Conservation (phyloP, 2,888 invertebrate species). For the Acronicta psi region DNA sequence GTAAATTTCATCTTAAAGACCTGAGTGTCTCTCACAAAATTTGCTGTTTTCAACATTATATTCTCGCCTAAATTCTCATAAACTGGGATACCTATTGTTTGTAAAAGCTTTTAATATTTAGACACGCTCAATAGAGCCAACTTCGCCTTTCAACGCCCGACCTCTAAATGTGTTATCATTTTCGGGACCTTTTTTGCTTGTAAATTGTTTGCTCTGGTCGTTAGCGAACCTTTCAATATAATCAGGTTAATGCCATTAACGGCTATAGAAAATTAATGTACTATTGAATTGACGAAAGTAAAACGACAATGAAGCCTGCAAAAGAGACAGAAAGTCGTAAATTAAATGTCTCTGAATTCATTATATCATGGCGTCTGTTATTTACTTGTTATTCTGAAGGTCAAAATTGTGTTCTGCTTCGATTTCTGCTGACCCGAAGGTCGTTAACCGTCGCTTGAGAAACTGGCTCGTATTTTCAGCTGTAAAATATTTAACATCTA, state of each 20-base stretch:
- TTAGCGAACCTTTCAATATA: constrained; percentile 18
- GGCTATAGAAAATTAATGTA: constrained; percentile 2
- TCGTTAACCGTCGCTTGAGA: constrained; percentile 32
- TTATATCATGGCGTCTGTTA: constrained; percentile 15
- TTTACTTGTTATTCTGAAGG: constrained; percentile 35
- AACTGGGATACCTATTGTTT: constrained; percentile 45
- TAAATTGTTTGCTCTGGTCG: constrained; percentile 28
- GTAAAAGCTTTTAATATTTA: constrained; percentile 37
- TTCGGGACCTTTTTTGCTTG: constrained; percentile 31
- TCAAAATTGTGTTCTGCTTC: constrained; percentile 39
- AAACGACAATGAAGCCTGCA: constrained; percentile 11
- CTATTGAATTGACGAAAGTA: constrained; percentile 4
- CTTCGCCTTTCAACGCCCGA: constrained; percentile 27
- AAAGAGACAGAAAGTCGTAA: constrained; percentile 6
- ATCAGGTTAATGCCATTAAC: not conserved
- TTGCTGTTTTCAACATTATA: constrained; percentile 35
- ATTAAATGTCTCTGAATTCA: constrained; percentile 12
- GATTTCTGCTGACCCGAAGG: constrained; percentile 36
- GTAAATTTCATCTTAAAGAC: too few relatives aligned
- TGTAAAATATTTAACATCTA: constrained; percentile 44
- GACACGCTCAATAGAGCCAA: constrained; percentile 27
- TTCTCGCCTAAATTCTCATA: constrained; percentile 35
- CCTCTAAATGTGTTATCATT: constrained; percentile 27
- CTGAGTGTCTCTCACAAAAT: constrained; percentile 5
- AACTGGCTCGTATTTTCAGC: constrained; percentile 14